Percentiles rank a stretch among this genome's conserved stretches.
phyloP scores from a whole-genome alignment of 2,888 invertebrate species.

The Noctua pronuba region DNA sequence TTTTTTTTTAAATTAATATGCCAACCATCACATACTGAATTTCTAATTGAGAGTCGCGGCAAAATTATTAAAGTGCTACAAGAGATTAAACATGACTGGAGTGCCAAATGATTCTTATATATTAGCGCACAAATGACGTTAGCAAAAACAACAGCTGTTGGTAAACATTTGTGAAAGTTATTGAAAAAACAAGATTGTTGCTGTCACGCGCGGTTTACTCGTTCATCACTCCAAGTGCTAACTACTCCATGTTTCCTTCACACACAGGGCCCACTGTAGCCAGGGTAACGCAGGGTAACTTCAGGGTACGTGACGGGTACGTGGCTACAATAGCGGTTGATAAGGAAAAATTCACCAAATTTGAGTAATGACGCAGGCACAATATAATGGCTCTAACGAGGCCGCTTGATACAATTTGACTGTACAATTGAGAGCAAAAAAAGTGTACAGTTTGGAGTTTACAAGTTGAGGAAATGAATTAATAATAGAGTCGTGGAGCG shows the following conservation, averaged over 20 bases:
- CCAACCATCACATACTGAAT: not conserved
- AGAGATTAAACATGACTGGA: not conserved
- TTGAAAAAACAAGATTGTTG: not conserved
- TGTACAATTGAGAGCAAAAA: constrained; percentile 54
- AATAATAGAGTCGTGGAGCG: constrained; percentile 33
- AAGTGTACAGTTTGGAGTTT: constrained; percentile 44
- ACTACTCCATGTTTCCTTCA: constrained; percentile 9
- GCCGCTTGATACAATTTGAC: constrained; percentile 63
- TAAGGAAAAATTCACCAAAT: constrained; percentile 75
- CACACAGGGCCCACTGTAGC: constrained; percentile 20
- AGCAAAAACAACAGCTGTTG: not conserved
- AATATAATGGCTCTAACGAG: constrained; percentile 71
- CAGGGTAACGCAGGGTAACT: constrained; percentile 37
- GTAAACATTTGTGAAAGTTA: not conserved
- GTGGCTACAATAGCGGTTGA: constrained; percentile 70
- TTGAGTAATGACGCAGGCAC: constrained; percentile 72
- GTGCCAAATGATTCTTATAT: not conserved
- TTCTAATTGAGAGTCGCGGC: not conserved
- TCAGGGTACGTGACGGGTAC: constrained; percentile 38
- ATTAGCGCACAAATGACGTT: not conserved
- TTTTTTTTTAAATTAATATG: not conserved
- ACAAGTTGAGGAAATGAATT: constrained; percentile 45
- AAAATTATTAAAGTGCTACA: not conserved
- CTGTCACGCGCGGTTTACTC: not conserved
- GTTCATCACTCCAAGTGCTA: constrained; percentile 4